Evolutionary conservation across 1,140 invertebrate genomes (phyloP).

Genomic region (Pseudomyrmex sp.): DNA sequence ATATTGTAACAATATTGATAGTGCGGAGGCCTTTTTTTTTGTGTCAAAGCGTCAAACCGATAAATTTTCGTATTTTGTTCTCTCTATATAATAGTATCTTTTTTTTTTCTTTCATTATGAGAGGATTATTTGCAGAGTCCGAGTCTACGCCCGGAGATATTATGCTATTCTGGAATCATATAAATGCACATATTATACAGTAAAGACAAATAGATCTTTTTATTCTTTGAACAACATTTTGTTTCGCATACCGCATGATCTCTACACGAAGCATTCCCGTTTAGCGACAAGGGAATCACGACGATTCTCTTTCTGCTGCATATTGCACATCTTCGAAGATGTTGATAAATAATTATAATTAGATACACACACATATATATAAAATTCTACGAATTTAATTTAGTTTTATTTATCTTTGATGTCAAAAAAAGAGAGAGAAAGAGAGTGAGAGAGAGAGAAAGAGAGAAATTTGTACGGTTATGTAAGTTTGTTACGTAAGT

Average conservation of each 20-base stretch:
- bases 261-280: constrained; percentile 66
- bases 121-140: constrained; percentile 81
- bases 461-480: too few species aligned
- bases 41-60: constrained; percentile 27
- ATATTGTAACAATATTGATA: too few species aligned
- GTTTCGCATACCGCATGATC: constrained; percentile 79
- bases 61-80: constrained; percentile 35
- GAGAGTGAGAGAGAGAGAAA: too few species aligned
- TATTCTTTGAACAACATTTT: constrained; percentile 71
- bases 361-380: too few species aligned
- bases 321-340: too few species aligned
- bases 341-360: too few species aligned
- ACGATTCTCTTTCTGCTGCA: constrained; percentile 59
- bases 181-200: constrained; percentile 85
- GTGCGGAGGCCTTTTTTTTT: too few species aligned
- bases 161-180: constrained; percentile 84
- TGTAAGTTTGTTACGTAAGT: background rate
- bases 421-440: too few species aligned
- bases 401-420: too few species aligned
- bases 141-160: constrained; percentile 82
- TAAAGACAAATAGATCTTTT: constrained; percentile 80
- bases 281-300: constrained; percentile 54
- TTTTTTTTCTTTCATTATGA: constrained; percentile 70
- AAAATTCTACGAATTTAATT: too few species aligned
- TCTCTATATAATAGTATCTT: constrained; percentile 43